Conservation (phyloP, 2,797 vertebrate species). For the Pantherophis alleghaniensis region DNA sequence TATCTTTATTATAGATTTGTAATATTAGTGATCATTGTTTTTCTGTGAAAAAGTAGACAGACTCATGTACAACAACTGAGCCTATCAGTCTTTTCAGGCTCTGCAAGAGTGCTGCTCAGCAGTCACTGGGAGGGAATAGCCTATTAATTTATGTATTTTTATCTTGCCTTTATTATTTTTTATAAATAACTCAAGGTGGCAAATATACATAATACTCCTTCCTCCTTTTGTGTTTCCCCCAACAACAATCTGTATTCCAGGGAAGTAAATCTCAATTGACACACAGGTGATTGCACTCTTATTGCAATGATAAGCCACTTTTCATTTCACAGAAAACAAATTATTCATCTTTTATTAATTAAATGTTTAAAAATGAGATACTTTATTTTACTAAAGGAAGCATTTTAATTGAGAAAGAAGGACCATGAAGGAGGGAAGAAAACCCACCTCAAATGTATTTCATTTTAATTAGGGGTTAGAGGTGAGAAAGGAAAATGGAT, state of each 20-base stretch:
- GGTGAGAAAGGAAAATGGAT: neutral
- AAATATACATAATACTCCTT: neutral
- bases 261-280: neutral
- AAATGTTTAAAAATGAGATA: neutral
- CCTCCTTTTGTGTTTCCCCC: neutral
- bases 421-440: neutral
- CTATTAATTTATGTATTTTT: neutral
- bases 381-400: neutral
- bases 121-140: neutral
- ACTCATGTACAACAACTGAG: neutral
- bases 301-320: neutral
- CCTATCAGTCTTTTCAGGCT: neutral
- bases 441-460: neutral
- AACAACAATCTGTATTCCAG: neutral
- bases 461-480: neutral
- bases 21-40: neutral
- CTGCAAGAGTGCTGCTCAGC: neutral
- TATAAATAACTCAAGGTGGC: neutral
- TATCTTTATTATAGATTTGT: neutral
- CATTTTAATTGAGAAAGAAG: neutral
- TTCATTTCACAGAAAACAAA: neutral
- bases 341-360: neutral
- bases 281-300: neutral
- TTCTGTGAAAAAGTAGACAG: neutral
- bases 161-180: neutral